Evolutionary conservation across 2,888 invertebrate genomes (phyloP).

Genomic region (Tetropium fuscum): DNA sequence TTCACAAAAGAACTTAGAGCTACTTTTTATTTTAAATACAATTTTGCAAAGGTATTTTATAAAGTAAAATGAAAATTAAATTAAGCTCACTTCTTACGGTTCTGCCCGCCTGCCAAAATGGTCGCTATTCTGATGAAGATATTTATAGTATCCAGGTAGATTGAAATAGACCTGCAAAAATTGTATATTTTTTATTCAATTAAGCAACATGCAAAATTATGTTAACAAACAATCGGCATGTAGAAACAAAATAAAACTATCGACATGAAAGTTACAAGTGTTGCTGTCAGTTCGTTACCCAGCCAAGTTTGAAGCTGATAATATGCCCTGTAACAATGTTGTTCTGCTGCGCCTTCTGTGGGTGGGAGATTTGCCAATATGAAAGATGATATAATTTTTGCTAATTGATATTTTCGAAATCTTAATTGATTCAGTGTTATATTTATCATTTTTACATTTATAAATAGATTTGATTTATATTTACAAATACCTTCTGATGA

Average conservation of each 20-base stretch:
- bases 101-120: conserved; percentile 82
- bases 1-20: not conserved
- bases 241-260: not conserved
- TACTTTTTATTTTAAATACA: conserved; percentile 3
- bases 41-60: conserved; percentile 20
- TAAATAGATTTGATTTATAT: no score
- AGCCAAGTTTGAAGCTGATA: no score
- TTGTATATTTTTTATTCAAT: conserved; percentile 40
- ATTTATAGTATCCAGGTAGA: conserved; percentile 95
- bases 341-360: no score
- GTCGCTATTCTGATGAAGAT: conserved; percentile 96
- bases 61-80: conserved; percentile 25
- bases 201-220: not conserved
- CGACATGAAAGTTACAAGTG: no score
- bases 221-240: not conserved
- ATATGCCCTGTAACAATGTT: no score
- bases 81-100: conserved; percentile 67
- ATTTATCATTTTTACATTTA: no score
- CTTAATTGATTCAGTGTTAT: no score
- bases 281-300: no score
- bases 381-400: no score
- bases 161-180: conserved; percentile 90
- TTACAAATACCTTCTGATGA: no score
- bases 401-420: no score
- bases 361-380: no score